Evolutionary conservation across 2,113 vertebrate genomes (phyloP).

Genomic region (Sorex araneus): DNA sequence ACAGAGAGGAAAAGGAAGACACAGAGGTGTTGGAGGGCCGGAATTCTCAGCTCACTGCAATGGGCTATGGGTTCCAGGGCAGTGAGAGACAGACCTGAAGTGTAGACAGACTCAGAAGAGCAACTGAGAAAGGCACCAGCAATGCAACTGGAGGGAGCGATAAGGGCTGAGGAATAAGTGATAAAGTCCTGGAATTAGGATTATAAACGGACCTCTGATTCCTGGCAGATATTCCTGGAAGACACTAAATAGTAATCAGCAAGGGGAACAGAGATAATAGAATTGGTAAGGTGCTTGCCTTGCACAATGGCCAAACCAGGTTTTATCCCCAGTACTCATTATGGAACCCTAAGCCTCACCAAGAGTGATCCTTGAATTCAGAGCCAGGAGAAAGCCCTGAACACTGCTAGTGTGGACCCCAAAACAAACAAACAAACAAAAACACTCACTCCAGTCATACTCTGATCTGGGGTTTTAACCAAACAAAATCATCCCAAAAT

Average conservation of each 20-base stretch:
- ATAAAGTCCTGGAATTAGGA: not conserved
- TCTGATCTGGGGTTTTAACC: no score
- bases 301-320: no score
- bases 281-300: no score
- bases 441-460: no score
- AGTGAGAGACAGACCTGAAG: not conserved
- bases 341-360: no score
- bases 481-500: no score
- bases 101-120: not conserved
- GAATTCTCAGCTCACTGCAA: not conserved
- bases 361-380: no score
- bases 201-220: not conserved
- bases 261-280: no score
- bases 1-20: not conserved
- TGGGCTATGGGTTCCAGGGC: not conserved
- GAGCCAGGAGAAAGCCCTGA: no score
- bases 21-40: not conserved
- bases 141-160: not conserved
- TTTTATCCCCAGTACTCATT: no score
- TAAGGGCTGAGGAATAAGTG: not conserved
- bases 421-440: no score
- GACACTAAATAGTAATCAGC: not conserved
- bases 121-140: not conserved
- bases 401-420: no score
- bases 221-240: not conserved